A percentile compares a stretch with the other conserved stretches of the same genome.
phyloP scores from a whole-genome alignment of 2,113 vertebrate genomes.

The Zingel zingel region DNA sequence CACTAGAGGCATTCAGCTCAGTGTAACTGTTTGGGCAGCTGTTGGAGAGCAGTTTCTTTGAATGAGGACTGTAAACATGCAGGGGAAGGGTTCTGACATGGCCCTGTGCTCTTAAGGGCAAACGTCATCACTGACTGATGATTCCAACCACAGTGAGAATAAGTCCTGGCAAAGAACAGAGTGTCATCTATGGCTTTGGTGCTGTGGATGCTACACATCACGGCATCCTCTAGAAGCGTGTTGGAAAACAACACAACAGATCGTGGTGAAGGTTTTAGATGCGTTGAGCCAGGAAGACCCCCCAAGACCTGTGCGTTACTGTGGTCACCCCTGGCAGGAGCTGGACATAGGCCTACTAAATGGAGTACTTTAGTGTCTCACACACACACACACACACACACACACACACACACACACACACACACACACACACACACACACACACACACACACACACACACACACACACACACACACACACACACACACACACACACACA shows the following conservation, averaged over 20 bases:
- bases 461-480: slow-evolving; percentile 19
- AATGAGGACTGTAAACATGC: slow-evolving; percentile 78
- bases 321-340: slow-evolving; percentile 60
- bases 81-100: slow-evolving; percentile 70
- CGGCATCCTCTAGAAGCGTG: slow-evolving; percentile 50
- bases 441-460: not conserved
- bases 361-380: slow-evolving; percentile 36
- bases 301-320: slow-evolving; percentile 57
- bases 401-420: slow-evolving; percentile 18
- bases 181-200: slow-evolving; percentile 40
- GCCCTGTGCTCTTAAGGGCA: slow-evolving; percentile 52
- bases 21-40: slow-evolving; percentile 81
- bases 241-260: slow-evolving; percentile 51
- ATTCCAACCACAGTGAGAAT: slow-evolving; percentile 59
- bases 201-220: slow-evolving; percentile 38
- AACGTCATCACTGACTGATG: slow-evolving; percentile 69
- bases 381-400: not conserved
- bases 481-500: too few species aligned
- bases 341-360: slow-evolving; percentile 52
- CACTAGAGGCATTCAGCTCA: slow-evolving; percentile 79
- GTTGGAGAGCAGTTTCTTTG: slow-evolving; percentile 76
- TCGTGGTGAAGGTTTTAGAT: slow-evolving; percentile 53
- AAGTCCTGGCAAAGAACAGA: slow-evolving; percentile 43
- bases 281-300: slow-evolving; percentile 47
- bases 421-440: too few species aligned